Evolutionary conservation across 2,797 vertebrate species (phyloP), one percentile per base, ranked within the genome.

Genomic region (Scomberomorus guttatus): DNA sequence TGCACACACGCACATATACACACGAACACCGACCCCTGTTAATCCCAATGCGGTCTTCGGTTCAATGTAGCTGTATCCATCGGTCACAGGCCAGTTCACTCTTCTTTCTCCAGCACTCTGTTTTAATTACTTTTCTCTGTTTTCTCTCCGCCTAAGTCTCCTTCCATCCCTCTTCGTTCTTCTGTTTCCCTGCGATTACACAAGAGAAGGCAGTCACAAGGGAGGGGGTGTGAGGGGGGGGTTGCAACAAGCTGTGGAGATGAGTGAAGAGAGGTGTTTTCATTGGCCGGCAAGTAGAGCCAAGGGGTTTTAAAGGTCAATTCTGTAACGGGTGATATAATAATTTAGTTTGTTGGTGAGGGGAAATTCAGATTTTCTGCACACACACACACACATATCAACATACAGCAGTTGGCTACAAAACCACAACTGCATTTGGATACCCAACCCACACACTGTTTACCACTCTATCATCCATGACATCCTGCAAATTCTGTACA

Each of bases 111-210:
- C 75, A 84, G 56, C 87, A 77, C 88, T 90, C 83, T 69, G 50
- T 91, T 94, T 94, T 94, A 94, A 95, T 95, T 94, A 94, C 91
- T 91, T 91, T 91, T 81, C 85, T 87, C 61, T 76, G 77, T 84
- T 86, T 83, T 81, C 75, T 77, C 79, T 14, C 39, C 39, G 66
- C 59, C 25, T 77, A 79, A 85, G 74, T 83, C 85, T 81, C 78
- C 57, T 51, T 78, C 79, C 83, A 75, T 81, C 71, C 75, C 70
- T 81, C 71, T 66, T 76, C 24, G 11, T 77, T 79, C 71, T 71
- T 84, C 84, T 87, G 78, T 91, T 90, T 92, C 73, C 64, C 59
- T 85, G 65, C 22, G 81, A 90, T 91, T 92, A 87, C 77, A 82
- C 82, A 44, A 66, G 81, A 81, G 82, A 80, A 71, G 8, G 56